Conservation (phyloP, 2,888 invertebrate genomes). For the Drosophila hamatofila region DNA sequence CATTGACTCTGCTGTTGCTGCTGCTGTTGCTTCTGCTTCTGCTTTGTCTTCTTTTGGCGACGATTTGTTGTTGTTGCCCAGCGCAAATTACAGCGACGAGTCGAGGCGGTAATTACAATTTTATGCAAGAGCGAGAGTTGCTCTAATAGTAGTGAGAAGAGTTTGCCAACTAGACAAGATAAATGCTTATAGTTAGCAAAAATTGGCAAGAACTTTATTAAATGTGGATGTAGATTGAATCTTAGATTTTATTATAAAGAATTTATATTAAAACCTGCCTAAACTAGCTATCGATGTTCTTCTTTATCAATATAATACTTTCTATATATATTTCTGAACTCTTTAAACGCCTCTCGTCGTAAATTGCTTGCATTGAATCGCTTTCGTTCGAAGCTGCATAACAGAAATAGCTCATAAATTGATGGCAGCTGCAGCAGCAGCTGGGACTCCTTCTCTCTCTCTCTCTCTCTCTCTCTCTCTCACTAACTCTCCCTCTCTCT, state of each 20-base stretch:
- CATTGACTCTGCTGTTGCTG: neutral
- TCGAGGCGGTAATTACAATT: conserved; percentile 68
- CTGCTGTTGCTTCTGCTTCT: conserved; percentile 2
- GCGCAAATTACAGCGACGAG: conserved; percentile 57
- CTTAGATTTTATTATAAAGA: too few relatives aligned
- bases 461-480: neutral
- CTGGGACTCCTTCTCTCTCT: neutral
- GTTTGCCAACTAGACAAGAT: too few relatives aligned
- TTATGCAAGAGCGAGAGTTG: conserved; percentile 43
- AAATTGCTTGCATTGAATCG: conserved; percentile 7
- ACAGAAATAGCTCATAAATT: conserved; percentile 39
- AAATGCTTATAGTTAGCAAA: too few relatives aligned
- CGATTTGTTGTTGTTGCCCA: conserved; percentile 49
- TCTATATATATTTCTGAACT: neutral
- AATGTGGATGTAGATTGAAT: too few relatives aligned
- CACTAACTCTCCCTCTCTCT: neutral
- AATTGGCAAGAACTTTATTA: too few relatives aligned
- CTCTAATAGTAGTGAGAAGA: neutral
- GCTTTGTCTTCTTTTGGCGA: conserved; percentile 25
- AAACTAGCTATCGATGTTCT: too few relatives aligned
- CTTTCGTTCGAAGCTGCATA: conserved; percentile 16
- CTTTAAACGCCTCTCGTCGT: conserved; percentile 9
- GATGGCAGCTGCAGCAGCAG: conserved; percentile 1
- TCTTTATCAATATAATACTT: too few relatives aligned
- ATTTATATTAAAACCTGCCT: too few relatives aligned